Conservation (phyloP, 2,888 invertebrate genomes). For the Ischnura elegans region DNA sequence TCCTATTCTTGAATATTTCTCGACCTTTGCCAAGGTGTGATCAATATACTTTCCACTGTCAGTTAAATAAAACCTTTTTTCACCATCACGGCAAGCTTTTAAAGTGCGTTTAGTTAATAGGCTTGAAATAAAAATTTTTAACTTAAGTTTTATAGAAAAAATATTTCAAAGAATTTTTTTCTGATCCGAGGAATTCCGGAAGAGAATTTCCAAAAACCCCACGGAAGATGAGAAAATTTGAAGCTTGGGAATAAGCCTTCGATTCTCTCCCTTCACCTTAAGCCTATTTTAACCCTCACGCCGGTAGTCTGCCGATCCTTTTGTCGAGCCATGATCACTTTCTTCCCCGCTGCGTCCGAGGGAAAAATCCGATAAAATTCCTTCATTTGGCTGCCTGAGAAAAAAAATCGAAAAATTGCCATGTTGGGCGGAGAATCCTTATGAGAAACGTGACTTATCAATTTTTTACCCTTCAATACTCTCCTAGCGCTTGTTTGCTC, state of each 20-base stretch:
- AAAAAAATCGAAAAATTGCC: not conserved
- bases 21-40: too few relatives aligned
- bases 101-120: too few relatives aligned
- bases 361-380: not conserved
- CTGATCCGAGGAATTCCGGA: not conserved
- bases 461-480: not conserved
- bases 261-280: not conserved
- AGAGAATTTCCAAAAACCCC: not conserved
- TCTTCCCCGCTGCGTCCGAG: not conserved
- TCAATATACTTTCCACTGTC: too few relatives aligned
- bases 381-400: not conserved
- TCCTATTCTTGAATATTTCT: too few relatives aligned
- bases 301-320: not conserved
- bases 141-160: not conserved
- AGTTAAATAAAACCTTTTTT: too few relatives aligned
- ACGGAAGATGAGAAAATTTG: not conserved
- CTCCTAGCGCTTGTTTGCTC: not conserved
- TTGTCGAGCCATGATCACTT: conserved; percentile 1
- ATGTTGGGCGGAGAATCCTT: not conserved
- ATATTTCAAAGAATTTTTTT: too few relatives aligned
- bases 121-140: too few relatives aligned
- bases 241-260: not conserved
- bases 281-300: not conserved
- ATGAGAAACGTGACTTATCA: conserved; percentile 20
- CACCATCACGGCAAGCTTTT: too few relatives aligned